Conservation (phyloP, 1,140 invertebrate genomes). For the Lethrus apterus region DNA sequence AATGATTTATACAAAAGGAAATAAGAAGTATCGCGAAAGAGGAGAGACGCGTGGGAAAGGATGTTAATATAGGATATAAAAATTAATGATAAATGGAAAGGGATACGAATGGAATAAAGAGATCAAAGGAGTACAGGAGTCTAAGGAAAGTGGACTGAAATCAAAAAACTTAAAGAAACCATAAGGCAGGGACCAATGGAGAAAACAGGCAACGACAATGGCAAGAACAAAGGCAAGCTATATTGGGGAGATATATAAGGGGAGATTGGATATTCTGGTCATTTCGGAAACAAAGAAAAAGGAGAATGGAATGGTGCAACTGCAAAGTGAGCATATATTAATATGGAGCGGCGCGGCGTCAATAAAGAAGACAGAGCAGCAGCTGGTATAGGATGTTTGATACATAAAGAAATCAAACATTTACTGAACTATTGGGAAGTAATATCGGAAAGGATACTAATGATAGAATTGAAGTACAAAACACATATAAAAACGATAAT, state of each 20-base stretch:
- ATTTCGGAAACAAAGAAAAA: conserved; percentile 17
- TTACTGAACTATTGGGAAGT: conserved; percentile 2
- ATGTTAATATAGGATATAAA: conserved; percentile 10
- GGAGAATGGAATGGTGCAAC: conserved; percentile 1
- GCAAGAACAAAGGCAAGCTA: not conserved
- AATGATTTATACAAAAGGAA: conserved; percentile 8
- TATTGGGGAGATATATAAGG: conserved; percentile 9
- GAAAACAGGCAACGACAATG: not conserved
- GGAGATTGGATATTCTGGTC: conserved; percentile 9
- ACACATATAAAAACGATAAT: conserved; percentile 1
- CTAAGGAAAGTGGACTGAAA: conserved; percentile 4
- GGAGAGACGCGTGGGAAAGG: conserved; percentile 7
- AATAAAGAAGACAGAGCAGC: not conserved
- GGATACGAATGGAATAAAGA: not conserved
- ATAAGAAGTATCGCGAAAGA: conserved; percentile 6
- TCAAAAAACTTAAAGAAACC: not conserved
- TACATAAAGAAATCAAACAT: conserved; percentile 2
- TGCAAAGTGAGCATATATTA: conserved; percentile 6
- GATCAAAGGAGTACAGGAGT: not conserved
- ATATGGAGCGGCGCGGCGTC: conserved; percentile 13
- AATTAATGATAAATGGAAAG: conserved; percentile 10
- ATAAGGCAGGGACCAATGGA: not conserved
- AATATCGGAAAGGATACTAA: conserved; percentile 11
- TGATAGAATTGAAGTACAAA: conserved; percentile 2
- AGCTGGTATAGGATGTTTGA: conserved; percentile 12